These are phyloP conservation scores for Bergia sp. DNA, from an alignment of 92 coral and sea anemone genomes.

Conservation along the genomic window DNA sequence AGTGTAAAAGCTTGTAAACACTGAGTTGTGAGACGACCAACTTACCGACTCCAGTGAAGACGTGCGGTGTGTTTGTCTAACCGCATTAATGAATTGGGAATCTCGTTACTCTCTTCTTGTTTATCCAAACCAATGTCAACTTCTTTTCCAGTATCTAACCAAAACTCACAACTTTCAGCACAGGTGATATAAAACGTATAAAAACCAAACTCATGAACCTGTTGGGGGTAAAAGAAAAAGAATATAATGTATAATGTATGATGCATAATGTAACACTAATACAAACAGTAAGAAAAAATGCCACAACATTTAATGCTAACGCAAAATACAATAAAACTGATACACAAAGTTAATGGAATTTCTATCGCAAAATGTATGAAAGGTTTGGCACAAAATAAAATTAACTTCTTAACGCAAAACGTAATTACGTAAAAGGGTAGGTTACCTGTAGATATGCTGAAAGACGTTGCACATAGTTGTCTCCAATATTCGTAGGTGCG, in stretches of 20 bases:
- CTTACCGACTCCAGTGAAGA: constrained; percentile 28
- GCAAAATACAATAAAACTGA: no score
- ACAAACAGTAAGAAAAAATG: no score
- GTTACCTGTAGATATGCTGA: constrained; percentile 51
- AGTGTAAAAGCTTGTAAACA: neutral
- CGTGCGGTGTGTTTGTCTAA: constrained; percentile 6
- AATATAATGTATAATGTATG: no score
- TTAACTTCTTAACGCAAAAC: no score
- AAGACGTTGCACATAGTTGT: constrained; percentile 45
- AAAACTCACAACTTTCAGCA: constrained; percentile 19
- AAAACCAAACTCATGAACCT: constrained; percentile 10
- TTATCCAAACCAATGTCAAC: constrained; percentile 17
- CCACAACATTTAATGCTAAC: no score
- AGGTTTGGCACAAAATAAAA: no score
- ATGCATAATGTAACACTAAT: no score
- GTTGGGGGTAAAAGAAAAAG: neutral
- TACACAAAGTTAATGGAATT: no score
- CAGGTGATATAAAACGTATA: neutral
- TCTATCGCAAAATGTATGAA: no score
- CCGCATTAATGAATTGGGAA: constrained; percentile 11
- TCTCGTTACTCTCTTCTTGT: neutral
- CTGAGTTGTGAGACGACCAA: neutral
- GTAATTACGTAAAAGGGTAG: no score
- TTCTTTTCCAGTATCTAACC: constrained; percentile 2
- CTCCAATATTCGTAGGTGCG: constrained; percentile 29